Conservation (phyloP, 92 coral and sea anemone species). For the Scolanthus callimorphus region DNA sequence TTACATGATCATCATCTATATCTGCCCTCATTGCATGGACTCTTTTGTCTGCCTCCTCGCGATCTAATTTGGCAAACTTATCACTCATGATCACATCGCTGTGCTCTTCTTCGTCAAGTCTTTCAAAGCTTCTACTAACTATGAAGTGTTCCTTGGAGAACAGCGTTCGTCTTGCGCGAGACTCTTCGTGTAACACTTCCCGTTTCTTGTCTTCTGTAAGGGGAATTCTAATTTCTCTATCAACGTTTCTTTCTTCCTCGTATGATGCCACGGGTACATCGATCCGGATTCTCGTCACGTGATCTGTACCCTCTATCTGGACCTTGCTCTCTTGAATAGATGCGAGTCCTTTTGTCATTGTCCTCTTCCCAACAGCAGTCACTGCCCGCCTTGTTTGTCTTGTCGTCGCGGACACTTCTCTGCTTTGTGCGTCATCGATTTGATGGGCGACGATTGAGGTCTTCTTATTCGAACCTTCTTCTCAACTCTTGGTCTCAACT, state of each 20-base stretch:
- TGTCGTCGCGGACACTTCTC: not conserved
- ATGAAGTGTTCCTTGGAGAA: constrained; percentile 8
- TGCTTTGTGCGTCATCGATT: not conserved
- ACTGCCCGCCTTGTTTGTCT: not conserved
- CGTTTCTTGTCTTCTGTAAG: not conserved
- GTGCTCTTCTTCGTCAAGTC: not conserved
- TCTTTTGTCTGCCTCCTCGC: not conserved
- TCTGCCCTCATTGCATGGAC: not conserved
- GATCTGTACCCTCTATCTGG: not conserved
- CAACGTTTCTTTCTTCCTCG: not conserved
- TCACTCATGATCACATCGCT: too few relatives aligned
- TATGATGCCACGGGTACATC: not conserved
- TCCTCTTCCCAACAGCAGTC: not conserved
- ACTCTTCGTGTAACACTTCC: not conserved
- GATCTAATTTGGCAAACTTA: too few relatives aligned
- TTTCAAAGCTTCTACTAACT: constrained; percentile 1
- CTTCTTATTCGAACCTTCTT: not conserved
- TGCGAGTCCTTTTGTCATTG: constrained; percentile 2
- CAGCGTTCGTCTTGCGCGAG: too few relatives aligned
- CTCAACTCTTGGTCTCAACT: not conserved
- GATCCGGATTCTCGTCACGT: not conserved
- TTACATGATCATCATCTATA: too few relatives aligned
- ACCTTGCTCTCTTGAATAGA: too few relatives aligned
- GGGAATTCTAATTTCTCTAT: not conserved
- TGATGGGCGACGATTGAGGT: not conserved